phyloP scores from a whole-genome alignment of 2,113 vertebrate genomes.

The Athene noctua region DNA sequence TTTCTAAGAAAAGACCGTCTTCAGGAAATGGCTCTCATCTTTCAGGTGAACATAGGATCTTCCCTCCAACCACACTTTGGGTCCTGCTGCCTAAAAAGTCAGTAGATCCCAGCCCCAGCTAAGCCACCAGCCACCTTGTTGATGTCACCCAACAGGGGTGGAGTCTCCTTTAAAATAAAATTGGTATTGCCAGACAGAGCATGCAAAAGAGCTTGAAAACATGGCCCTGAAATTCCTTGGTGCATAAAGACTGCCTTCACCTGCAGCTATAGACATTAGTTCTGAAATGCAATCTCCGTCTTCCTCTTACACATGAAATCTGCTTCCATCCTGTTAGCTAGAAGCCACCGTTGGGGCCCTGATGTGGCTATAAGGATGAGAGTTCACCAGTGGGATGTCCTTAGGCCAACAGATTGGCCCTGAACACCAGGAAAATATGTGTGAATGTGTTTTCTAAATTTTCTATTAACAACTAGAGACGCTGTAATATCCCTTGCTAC shows the following conservation, averaged over 20 bases:
- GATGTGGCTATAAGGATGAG: not conserved
- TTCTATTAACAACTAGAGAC: not conserved
- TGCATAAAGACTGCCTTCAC: not conserved
- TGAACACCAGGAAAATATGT: not conserved
- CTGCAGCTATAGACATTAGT: not conserved
- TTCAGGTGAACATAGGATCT: not conserved
- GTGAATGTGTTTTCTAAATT: not conserved
- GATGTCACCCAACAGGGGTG: not conserved
- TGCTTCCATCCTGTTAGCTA: not conserved
- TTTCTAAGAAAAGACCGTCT: not conserved
- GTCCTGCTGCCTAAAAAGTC: not conserved
- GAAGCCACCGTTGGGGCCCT: not conserved
- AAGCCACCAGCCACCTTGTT: not conserved
- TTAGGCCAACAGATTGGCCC: not conserved
- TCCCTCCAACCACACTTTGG: not conserved
- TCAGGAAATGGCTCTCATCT: not conserved
- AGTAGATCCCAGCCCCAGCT: not conserved
- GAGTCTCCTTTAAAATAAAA: not conserved
- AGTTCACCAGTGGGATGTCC: not conserved
- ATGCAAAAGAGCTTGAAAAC: not conserved
- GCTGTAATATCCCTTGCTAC: not conserved
- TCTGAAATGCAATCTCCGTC: not conserved
- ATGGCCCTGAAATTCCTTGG: fast-evolving
- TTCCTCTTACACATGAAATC: not conserved
- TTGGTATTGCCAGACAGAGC: not conserved